phyloP scores from a whole-genome alignment of 2,888 invertebrate genomes.

The Cordilura impudica region DNA sequence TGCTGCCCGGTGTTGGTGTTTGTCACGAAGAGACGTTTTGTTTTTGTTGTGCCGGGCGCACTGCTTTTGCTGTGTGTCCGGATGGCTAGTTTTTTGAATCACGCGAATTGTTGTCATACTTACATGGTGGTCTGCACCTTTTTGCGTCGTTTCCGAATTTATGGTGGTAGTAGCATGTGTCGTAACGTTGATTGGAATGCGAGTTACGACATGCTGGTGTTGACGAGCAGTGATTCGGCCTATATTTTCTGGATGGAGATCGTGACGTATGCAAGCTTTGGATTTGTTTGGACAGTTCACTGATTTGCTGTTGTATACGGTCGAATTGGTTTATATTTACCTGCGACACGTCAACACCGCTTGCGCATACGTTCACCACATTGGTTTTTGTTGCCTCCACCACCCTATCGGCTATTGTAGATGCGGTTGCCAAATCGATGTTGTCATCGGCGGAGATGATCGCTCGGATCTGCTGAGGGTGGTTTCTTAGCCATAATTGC shows the following conservation, averaged over 20 bases:
- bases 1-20: slow-evolving; percentile 17
- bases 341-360: neutral
- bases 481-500: too few species aligned
- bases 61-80: slow-evolving; percentile 7
- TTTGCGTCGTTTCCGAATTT: slow-evolving; percentile 36
- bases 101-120: neutral
- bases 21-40: slow-evolving; percentile 33
- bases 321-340: neutral
- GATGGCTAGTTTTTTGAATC: slow-evolving; percentile 28
- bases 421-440: slow-evolving; percentile 7
- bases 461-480: too few species aligned
- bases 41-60: slow-evolving; percentile 13
- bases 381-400: too few species aligned
- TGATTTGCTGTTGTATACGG: neutral
- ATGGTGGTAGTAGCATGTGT: slow-evolving; percentile 48
- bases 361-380: slow-evolving; percentile 14
- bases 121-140: slow-evolving; percentile 44
- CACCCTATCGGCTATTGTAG: slow-evolving; percentile 35
- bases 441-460: slow-evolving; percentile 34
- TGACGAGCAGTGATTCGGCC: neutral
- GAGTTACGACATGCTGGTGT: neutral
- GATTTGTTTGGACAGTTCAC: neutral
- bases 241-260: neutral
- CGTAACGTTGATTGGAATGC: neutral
- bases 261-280: neutral